Percentiles rank a stretch among this genome's conserved stretches.
phyloP scores from a whole-genome alignment of 2,113 vertebrate species.

The Sphyrna mokarran region DNA sequence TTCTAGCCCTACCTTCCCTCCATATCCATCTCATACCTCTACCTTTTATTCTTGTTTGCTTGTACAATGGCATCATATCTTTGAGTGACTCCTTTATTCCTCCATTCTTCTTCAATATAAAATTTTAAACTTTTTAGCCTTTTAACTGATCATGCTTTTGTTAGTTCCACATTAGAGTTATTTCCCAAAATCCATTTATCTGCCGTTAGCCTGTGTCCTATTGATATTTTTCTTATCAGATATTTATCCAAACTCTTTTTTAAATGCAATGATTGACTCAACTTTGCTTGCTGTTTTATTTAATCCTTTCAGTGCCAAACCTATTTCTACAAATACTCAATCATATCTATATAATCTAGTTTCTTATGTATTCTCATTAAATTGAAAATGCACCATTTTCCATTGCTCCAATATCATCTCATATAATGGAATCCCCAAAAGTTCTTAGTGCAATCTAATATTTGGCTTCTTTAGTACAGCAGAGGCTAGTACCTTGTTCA shows the following conservation, averaged over 20 bases:
- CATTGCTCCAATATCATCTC: not conserved
- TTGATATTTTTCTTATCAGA: not conserved
- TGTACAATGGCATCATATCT: no score
- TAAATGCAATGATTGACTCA: not conserved
- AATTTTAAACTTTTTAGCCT: not conserved
- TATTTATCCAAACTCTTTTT: not conserved
- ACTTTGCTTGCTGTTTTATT: not conserved
- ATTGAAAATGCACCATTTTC: not conserved
- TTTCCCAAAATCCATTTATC: not conserved
- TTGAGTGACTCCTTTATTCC: not conserved
- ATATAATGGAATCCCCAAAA: not conserved
- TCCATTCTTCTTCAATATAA: not conserved
- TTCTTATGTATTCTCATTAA: not conserved
- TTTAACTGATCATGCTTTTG: not conserved
- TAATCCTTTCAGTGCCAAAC: not conserved
- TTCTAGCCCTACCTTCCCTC: no score
- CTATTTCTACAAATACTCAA: not conserved
- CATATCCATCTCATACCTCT: not conserved
- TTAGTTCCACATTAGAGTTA: not conserved
- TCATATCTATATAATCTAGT: not conserved
- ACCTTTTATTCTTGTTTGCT: not conserved
- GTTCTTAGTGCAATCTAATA: not conserved
- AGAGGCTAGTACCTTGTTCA: not conserved
- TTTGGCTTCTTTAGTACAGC: not conserved
- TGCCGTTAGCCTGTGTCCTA: not conserved